Evolutionary conservation across 2,888 invertebrate species (phyloP), one percentile per base, ranked within the genome.

Genomic region (Chloroclystis v-ata): DNA sequence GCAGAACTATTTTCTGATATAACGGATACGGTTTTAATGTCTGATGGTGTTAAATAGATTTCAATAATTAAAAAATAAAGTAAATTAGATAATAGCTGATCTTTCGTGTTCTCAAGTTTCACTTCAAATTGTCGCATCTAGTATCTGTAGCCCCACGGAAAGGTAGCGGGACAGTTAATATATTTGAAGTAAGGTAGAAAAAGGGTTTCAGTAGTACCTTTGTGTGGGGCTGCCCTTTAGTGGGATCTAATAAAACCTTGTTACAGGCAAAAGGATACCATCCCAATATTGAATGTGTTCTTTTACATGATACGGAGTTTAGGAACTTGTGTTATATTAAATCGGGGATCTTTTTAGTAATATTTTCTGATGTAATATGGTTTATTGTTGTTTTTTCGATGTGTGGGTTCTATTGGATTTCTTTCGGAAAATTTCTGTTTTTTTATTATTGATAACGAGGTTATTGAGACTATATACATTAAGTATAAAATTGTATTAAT

Each of bases 211-310:
- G 76, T 75, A 75, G 80, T 83, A 82, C 83, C 86, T 86, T 87
- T 87, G 86, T 86, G 84, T 73, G 85, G 84, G 75, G 78, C 77
- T 83, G 83, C 83, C 85, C 86, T 85, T 87, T 86, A 85, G 85
- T 86, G 85, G 83, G 82, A 85, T 86, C 85, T 86, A 86, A 87
- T 87, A 87, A 87, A 87, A 87, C 85, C 86, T 84, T 87, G 86
- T 87, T 87, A 87, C 85, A 82, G 84, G 78, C 84, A 87, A 84
- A 86, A 86, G 86, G 85, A 85, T 84, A 86, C 86, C 86, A 84
- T 82, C 81, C 79, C 82, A 82, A 86, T 87, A 87, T 86, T 85
- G 86, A 82, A 85, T 84, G 85, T 86, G 84, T 85, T 82, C 86
- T 80, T 82, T 84, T 84, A 84, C 86, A 87, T 87, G 85, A 86